These are phyloP conservation scores for Beris chalybata DNA, from an alignment of 2,888 invertebrate species.

Conservation along the genomic window DNA sequence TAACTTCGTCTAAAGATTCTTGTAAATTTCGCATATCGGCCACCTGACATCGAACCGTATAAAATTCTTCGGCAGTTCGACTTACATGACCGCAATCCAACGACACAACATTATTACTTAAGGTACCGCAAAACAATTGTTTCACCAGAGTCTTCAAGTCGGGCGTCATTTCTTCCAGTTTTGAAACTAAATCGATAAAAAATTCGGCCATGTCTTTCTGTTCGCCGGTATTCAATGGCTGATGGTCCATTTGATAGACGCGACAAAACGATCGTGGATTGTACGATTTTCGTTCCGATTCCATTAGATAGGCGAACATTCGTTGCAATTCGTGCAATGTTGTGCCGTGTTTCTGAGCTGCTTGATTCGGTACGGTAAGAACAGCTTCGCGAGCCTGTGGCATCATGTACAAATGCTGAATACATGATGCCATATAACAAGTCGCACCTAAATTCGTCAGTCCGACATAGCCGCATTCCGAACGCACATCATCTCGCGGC, in stretches of 20 bases:
- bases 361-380: slow-evolving; percentile 72
- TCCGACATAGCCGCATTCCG: slow-evolving; percentile 93
- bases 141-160: slow-evolving; percentile 87
- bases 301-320: slow-evolving; percentile 93
- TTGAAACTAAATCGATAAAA: slow-evolving; percentile 94
- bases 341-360: slow-evolving; percentile 75
- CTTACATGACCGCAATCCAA: slow-evolving; percentile 95
- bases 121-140: slow-evolving; percentile 87
- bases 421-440: slow-evolving; percentile 96
- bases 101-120: slow-evolving; percentile 94
- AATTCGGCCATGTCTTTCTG: slow-evolving; percentile 99
- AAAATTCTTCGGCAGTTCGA: slow-evolving; percentile 92
- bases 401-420: slow-evolving; percentile 98
- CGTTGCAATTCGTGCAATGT: slow-evolving; percentile 86
- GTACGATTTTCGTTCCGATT: slow-evolving; percentile 93
- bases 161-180: slow-evolving; percentile 93
- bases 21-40: slow-evolving; percentile 95
- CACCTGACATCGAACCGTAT: slow-evolving; percentile 94
- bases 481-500: slow-evolving; percentile 94
- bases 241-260: slow-evolving; percentile 96
- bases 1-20: slow-evolving; percentile 94
- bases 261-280: slow-evolving; percentile 95
- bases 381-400: slow-evolving; percentile 87
- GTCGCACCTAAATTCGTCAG: slow-evolving; percentile 94
- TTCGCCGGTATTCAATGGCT: slow-evolving; percentile 92